Percentiles rank a stretch among this genome's conserved stretches.
These are phyloP conservation scores for Notodonta ziczac DNA, from an alignment of 2,888 invertebrate species.

Conservation along the genomic window DNA sequence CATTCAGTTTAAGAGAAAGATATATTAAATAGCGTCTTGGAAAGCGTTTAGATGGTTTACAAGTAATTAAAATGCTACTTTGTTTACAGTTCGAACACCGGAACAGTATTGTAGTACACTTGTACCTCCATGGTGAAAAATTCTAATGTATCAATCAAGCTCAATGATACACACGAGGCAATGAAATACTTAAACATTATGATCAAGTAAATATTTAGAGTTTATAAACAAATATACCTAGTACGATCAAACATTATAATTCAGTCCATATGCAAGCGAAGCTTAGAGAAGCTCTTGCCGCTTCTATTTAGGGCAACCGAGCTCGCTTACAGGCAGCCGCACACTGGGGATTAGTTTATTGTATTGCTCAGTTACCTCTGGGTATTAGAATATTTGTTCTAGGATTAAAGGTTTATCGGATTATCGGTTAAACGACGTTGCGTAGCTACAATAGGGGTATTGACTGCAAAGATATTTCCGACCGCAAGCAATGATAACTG, in stretches of 20 bases:
- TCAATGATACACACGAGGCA: too few relatives aligned
- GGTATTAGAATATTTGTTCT: constrained; percentile 22
- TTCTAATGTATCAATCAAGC: too few relatives aligned
- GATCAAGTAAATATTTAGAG: too few relatives aligned
- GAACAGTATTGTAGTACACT: too few relatives aligned
- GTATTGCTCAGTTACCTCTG: constrained; percentile 34
- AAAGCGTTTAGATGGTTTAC: too few relatives aligned
- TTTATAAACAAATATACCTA: too few relatives aligned
- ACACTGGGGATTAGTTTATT: constrained; percentile 43
- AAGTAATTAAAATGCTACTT: too few relatives aligned
- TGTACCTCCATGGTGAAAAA: too few relatives aligned
- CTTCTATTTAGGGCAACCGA: constrained; percentile 35
- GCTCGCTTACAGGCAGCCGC: constrained; percentile 28
- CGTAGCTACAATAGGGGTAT: not conserved
- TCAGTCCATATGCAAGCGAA: constrained; percentile 11
- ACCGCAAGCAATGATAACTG: too few relatives aligned
- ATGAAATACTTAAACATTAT: too few relatives aligned
- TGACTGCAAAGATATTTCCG: not conserved
- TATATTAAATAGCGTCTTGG: not conserved
- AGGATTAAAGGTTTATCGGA: not conserved
- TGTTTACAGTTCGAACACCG: too few relatives aligned
- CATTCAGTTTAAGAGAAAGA: not conserved
- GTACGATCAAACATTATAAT: not conserved
- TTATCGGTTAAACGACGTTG: constrained; percentile 1
- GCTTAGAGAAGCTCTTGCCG: constrained; percentile 26